phyloP scores from a whole-genome alignment of 2,888 invertebrate species.

The Sphinx pinastri region DNA sequence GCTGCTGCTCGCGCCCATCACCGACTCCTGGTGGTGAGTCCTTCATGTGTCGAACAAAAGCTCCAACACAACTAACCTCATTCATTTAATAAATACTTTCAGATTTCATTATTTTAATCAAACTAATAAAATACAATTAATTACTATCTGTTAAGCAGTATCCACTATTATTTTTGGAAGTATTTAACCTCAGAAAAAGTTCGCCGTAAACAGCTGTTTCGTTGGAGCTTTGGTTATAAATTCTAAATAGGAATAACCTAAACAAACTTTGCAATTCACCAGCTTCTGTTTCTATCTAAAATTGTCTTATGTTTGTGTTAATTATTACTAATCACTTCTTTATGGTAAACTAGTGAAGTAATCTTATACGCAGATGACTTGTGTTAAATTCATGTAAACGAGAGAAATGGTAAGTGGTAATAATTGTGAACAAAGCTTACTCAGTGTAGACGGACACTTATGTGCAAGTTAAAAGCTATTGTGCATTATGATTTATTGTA shows the following conservation, averaged over 20 bases:
- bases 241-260: slow-evolving; percentile 20
- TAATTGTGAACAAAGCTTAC: not conserved
- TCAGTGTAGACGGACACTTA: not conserved
- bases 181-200: slow-evolving; percentile 22
- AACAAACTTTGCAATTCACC: slow-evolving; percentile 4
- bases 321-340: not conserved
- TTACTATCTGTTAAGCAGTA: not conserved
- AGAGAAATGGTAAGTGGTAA: slow-evolving; percentile 5
- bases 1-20: slow-evolving; percentile 94
- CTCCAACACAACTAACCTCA: not conserved
- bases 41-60: slow-evolving; percentile 9
- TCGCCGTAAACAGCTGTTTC: slow-evolving; percentile 21
- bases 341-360: not conserved
- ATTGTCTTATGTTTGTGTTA: slow-evolving; percentile 11
- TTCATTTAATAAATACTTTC: not conserved
- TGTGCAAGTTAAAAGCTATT: slow-evolving; percentile 15
- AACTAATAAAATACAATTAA: not conserved
- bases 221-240: slow-evolving; percentile 19
- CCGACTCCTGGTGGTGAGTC: slow-evolving; percentile 95
- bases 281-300: slow-evolving; percentile 11
- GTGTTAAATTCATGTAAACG: not conserved
- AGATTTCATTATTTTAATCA: not conserved
- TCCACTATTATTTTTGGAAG: slow-evolving; percentile 18
- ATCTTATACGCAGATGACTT: not conserved
- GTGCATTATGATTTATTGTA: not conserved